A percentile compares a stretch with the other conserved stretches of the same genome.
Evolutionary conservation across 2,888 invertebrate genomes (phyloP).

Genomic region (Hecatera dysodea): DNA sequence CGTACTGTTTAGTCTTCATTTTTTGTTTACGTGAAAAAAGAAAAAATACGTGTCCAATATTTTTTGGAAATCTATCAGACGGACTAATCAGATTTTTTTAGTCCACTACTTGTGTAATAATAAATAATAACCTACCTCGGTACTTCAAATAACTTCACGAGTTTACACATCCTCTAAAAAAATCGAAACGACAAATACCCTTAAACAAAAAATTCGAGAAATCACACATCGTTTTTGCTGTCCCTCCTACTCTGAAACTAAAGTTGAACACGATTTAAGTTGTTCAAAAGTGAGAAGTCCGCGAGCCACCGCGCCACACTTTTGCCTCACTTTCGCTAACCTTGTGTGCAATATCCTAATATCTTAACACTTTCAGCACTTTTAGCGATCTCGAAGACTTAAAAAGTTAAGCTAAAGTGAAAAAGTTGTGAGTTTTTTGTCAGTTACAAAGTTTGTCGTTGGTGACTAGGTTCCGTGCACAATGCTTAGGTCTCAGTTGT

Average conservation of each 20-base stretch:
- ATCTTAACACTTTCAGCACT: slow-evolving; percentile 50
- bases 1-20: no score
- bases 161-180: not conserved
- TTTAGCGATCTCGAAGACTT: slow-evolving; percentile 40
- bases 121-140: no score
- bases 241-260: slow-evolving; percentile 74
- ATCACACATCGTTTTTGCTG: slow-evolving; percentile 62
- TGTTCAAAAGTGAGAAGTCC: slow-evolving; percentile 80
- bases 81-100: no score
- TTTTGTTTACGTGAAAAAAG: no score
- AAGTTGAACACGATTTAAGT: slow-evolving; percentile 86
- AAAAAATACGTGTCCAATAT: no score
- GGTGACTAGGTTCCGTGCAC: no score
- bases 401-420: slow-evolving; percentile 44
- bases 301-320: slow-evolving; percentile 42
- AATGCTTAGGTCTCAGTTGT: not conserved
- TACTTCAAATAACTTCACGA: not conserved
- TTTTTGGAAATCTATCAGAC: no score
- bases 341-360: slow-evolving; percentile 48
- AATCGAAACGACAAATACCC: not conserved
- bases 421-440: slow-evolving; percentile 1
- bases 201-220: not conserved
- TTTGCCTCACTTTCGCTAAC: slow-evolving; percentile 59
- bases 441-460: not conserved
- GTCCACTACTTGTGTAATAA: no score